Percentiles rank a stretch among this genome's conserved stretches.
Conservation (phyloP, 2,113 vertebrate species). For the Python bivittatus region DNA sequence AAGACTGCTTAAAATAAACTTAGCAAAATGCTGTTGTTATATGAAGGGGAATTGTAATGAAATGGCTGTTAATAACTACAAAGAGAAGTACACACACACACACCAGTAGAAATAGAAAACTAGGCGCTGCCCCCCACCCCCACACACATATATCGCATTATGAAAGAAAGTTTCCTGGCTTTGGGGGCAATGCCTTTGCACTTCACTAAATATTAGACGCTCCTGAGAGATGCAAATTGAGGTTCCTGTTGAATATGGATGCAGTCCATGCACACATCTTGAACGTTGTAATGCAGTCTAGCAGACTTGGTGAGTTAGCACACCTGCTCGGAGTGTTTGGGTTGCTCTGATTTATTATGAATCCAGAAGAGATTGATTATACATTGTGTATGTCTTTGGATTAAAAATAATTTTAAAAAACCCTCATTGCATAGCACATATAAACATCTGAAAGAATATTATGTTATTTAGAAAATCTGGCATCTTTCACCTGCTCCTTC, state of each 20-base stretch:
- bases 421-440: not conserved
- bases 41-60: not conserved
- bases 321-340: not conserved
- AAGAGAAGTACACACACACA: not conserved
- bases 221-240: not conserved
- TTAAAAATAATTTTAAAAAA: slow-evolving; percentile 29
- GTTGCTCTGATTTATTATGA: slow-evolving; percentile 41
- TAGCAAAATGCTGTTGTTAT: not conserved
- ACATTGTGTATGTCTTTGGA: slow-evolving; percentile 41
- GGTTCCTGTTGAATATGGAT: not conserved
- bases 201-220: not conserved
- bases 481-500: not conserved
- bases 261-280: not conserved
- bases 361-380: slow-evolving; percentile 32
- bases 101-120: not conserved
- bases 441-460: slow-evolving; percentile 37
- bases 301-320: not conserved
- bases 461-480: slow-evolving; percentile 39
- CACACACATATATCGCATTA: not conserved
- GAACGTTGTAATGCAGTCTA: not conserved
- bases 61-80: not conserved
- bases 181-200: not conserved
- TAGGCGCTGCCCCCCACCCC: not conserved
- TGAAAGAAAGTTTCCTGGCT: not conserved
- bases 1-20: not conserved